Conservation (phyloP, 2,888 invertebrate genomes). For the Scrobipalpa atriplicella region DNA sequence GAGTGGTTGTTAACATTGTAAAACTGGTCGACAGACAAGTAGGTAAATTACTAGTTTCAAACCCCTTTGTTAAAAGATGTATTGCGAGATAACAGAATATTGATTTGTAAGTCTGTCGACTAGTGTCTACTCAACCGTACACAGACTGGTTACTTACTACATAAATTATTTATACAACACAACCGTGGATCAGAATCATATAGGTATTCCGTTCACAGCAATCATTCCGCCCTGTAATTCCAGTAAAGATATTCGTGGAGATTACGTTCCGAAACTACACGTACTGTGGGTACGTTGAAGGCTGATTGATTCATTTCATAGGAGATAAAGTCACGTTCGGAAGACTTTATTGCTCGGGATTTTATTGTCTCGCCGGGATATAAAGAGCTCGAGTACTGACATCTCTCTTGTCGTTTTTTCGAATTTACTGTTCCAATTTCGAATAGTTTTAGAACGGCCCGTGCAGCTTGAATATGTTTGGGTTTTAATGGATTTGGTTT, state of each 20-base stretch:
- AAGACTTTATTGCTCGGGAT: conserved; percentile 27
- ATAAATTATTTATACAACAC: not conserved
- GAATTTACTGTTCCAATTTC: conserved; percentile 54
- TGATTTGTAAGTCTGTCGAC: not conserved
- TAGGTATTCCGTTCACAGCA: not conserved
- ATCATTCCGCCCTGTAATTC: not conserved
- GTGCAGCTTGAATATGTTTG: not conserved
- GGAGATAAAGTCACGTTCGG: conserved; percentile 59
- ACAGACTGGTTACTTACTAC: not conserved
- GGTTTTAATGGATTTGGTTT: not conserved
- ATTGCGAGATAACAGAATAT: conserved; percentile 9
- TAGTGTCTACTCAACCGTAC: not conserved
- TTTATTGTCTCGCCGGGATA: conserved; percentile 61
- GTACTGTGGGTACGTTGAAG: conserved; percentile 44
- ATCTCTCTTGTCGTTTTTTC: conserved; percentile 31
- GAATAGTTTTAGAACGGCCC: conserved; percentile 37
- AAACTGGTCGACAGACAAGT: not conserved
- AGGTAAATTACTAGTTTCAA: conserved; percentile 8
- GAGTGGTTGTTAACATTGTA: conserved; percentile 24
- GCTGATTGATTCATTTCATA: conserved; percentile 70
- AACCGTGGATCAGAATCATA: not conserved
- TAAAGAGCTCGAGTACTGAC: conserved; percentile 34
- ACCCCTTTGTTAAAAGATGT: conserved; percentile 8
- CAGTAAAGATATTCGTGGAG: conserved; percentile 11
- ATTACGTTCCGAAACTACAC: conserved; percentile 14